Base-by-base conservation (phyloP, 2,113 vertebrate species). In the Actenoides lindsayi region DNA sequence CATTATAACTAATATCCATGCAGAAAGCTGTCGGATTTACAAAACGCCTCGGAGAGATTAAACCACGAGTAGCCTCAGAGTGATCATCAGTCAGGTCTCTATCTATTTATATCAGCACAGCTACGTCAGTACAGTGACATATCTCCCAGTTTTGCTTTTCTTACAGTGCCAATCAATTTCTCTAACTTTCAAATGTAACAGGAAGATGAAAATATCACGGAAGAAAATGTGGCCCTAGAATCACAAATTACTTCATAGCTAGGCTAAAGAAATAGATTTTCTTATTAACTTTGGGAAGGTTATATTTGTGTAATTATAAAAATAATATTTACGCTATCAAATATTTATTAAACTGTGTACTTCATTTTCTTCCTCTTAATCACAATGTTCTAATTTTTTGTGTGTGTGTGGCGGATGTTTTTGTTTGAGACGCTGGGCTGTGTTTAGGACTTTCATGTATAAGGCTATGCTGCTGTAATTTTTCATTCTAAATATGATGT, bases 341-440 rank as follows among this genome's bases (percentile, higher is more conserved):
- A 68, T 50, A 57, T 87, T 87, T 82, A 56, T 56, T 89, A 82
- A 91, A 84, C 14, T 56, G 23, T 46, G 23, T 86, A 42, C 16
- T 75, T 93, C 4, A 13, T 92, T 94, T 89, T 93, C 51, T 91
- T 92, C 21, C 46, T 92, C 39, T 60, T 84, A 71, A 83, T 92
- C 51, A 84, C 24, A 41, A 24, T 57, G 54, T 50, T 73, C 9
- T 74, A 0, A 5, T 80, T 83, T 63, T 67, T 83, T 42, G 42
- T 42, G 42, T 42, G 42, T 42, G 42, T 42, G 35, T 87, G 48
- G 25, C 64, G 59, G 59, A 53, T 69, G 33, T 33, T 76, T 90
- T 83, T 85, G 46, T 88, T 63, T 62, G 53, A 78, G 81, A 67
- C 0, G 2, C 39, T 68, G 48, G 18, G 56, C 14, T 78, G 39